Conservation (phyloP, 2,113 vertebrate species). For the Chamaetylas fuelleborni region DNA sequence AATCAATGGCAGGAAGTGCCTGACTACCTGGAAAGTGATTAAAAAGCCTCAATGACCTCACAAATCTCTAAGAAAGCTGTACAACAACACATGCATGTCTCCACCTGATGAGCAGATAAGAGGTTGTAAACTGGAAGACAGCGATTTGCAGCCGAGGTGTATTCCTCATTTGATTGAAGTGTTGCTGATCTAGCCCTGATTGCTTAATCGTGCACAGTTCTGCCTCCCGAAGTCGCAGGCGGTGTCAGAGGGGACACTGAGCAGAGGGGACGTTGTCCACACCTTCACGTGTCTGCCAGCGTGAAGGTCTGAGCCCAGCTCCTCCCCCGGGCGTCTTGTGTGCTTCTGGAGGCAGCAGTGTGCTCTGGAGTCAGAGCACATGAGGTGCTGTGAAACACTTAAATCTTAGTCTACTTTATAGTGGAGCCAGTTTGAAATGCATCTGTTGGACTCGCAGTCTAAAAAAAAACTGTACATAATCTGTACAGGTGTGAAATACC, state of each 20-base stretch:
- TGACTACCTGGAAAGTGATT: conserved; percentile 12
- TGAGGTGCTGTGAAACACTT: neutral
- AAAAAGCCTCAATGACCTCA: neutral
- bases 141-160: conserved; percentile 24
- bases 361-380: neutral
- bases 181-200: conserved; percentile 30
- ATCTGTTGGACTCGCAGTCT: neutral
- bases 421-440: conserved; percentile 48
- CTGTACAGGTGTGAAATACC: neutral
- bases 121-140: neutral
- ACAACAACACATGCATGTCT: neutral
- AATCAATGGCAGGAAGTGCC: neutral
- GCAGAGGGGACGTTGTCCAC: neutral
- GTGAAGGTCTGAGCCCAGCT: neutral
- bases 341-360: conserved; percentile 31
- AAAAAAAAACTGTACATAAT: neutral
- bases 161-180: conserved; percentile 45
- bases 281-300: neutral
- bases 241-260: neutral
- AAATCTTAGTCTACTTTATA: neutral
- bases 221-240: neutral
- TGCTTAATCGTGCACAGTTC: conserved; percentile 16
- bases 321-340: neutral
- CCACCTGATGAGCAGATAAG: neutral
- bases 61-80: neutral